Base-by-base conservation (phyloP, 2,888 invertebrate genomes). In the Laothoe populi region DNA sequence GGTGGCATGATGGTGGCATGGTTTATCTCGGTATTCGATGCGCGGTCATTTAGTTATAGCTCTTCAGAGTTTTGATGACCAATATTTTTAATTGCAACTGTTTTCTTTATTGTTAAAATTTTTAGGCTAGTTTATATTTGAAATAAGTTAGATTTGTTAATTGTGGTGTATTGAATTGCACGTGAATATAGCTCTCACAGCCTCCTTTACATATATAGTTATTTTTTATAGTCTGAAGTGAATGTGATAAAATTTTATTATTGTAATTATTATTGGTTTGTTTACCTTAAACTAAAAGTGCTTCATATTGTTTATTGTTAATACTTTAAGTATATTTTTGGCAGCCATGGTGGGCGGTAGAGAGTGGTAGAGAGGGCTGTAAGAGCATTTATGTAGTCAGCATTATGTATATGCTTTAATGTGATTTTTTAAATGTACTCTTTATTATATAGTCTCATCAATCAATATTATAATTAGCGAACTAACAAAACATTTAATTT, bases 381-480 rank as follows among this genome's bases (percentile, higher is more conserved):
- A 82, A 86, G 89, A 88, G 88, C 84, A 74, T 82, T 86, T 90
- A 88, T 91, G 92, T 93, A 93, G 93, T 93, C 93, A 92, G 92
- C 92, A 92, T 92, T 93, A 93, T 92, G 89, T 92, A 92, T 93
- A 92, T 93, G 92, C 93, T 93, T 93, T 92, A 92, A 92, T 93
- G 93, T 93, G 93, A 93, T 93, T 93, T 92, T 92, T 92, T 90
- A 89, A 90, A 91, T 92, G 92, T 92, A 92, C 92, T 92, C 92
- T 87, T 91, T 90, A 91, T 91, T 88, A 87, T 92, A 92, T 38
- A 38, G 90, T 88, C 86, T 90, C 90, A 91, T 91, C 90, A 88
- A 87, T 88, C 88, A 87, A 90, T 90, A 79, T 77, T 81, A 88
- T 88, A 83, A 90, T 91, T 92, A 92, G 91, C 84, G 75, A 87